phyloP scores from a whole-genome alignment of 1,140 invertebrate species.

The Drosophila guanche region DNA sequence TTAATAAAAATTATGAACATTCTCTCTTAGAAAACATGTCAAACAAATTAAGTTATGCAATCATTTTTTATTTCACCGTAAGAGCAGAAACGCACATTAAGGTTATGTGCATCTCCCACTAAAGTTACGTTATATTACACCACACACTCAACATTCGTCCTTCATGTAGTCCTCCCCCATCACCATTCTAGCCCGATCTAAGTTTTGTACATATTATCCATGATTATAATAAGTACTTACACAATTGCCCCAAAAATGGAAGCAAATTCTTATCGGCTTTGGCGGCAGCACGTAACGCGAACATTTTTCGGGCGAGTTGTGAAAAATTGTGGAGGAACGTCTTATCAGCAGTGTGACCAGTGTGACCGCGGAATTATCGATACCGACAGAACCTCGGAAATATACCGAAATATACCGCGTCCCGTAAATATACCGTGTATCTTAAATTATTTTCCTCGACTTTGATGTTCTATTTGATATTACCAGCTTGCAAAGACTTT shows the following conservation, averaged over 20 bases:
- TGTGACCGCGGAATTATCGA: no score
- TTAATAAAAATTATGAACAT: no score
- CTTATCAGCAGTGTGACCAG: no score
- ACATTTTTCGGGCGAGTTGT: constrained; percentile 52
- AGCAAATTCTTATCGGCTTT: constrained; percentile 77
- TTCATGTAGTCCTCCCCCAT: no score
- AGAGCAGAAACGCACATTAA: constrained; percentile 3
- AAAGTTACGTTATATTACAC: neutral
- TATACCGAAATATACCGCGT: no score
- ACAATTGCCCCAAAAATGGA: constrained; percentile 72
- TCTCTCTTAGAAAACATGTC: neutral
- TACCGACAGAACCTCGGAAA: no score
- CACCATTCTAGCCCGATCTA: neutral
- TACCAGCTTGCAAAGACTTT: no score
- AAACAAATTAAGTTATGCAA: constrained; percentile 24
- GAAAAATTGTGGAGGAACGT: neutral
- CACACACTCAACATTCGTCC: no score
- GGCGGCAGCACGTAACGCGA: constrained; percentile 73
- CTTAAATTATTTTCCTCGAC: no score
- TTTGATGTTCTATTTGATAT: no score
- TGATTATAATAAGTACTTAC: constrained; percentile 57
- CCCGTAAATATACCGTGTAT: no score
- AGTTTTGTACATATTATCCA: constrained; percentile 2
- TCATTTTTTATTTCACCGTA: constrained; percentile 21
- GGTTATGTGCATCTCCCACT: constrained; percentile 26